Conservation (phyloP, 2,888 invertebrate genomes). For the Polymixis lichenea region DNA sequence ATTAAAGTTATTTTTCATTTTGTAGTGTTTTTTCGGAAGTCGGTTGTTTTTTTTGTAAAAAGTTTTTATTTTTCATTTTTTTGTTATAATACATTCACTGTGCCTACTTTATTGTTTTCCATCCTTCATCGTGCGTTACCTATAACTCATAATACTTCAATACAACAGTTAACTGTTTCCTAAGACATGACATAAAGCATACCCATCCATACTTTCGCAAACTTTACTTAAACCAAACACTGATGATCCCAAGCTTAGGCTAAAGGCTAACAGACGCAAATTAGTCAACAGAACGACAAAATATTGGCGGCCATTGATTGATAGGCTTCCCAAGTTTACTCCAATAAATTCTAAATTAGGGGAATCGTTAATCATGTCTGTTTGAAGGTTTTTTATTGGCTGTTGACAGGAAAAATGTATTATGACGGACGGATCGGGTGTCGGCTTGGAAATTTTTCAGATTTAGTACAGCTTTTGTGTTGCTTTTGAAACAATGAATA, state of each 20-base stretch:
- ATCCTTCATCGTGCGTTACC: no score
- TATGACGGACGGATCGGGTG: constrained; percentile 49
- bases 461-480: background rate
- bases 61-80: no score
- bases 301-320: constrained; percentile 51
- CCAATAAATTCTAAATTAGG: constrained; percentile 69
- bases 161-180: no score
- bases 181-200: no score
- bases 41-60: no score
- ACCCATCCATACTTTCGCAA: background rate
- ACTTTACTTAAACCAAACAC: constrained; percentile 20
- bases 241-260: constrained; percentile 3
- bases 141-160: no score
- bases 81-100: no score
- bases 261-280: constrained; percentile 29
- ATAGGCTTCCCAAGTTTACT: constrained; percentile 51
- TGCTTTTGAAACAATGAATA: background rate
- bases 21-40: no score
- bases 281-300: constrained; percentile 49
- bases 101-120: no score
- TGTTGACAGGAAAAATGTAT: constrained; percentile 64
- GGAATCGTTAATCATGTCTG: constrained; percentile 71
- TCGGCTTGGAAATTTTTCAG: constrained; percentile 30
- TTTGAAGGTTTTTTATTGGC: constrained; percentile 62
- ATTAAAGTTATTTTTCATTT: no score